Percentiles rank a stretch among this genome's conserved stretches.
Conservation (phyloP, 2,797 vertebrate genomes). For the Anabas testudineus region DNA sequence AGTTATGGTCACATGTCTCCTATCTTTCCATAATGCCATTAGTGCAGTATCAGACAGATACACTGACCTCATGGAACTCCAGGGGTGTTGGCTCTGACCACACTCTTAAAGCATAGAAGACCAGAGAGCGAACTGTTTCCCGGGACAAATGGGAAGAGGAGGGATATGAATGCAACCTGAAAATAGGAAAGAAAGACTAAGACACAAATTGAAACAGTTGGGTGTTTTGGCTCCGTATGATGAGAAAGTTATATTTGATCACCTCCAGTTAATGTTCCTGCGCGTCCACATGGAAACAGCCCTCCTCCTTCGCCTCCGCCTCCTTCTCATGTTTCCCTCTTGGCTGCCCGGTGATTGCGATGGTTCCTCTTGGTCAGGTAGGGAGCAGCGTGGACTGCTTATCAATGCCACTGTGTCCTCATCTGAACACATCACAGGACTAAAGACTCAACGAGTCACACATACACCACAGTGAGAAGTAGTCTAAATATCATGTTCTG, state of each 20-base stretch:
- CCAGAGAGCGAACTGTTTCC: slow-evolving; percentile 80
- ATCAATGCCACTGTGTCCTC: slow-evolving; percentile 80
- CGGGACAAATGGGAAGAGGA: slow-evolving; percentile 72
- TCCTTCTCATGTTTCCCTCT: slow-evolving; percentile 57
- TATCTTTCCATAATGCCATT: neutral
- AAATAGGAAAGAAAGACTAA: neutral
- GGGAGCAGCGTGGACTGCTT: slow-evolving; percentile 81
- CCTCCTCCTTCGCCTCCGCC: slow-evolving; percentile 64
- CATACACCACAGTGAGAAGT: no score
- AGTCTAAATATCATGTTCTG: neutral
- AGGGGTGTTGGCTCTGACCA: slow-evolving; percentile 82
- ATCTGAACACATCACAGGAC: slow-evolving; percentile 62
- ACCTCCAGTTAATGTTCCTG: slow-evolving; percentile 86
- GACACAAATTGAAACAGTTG: neutral
- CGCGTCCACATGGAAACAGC: slow-evolving; percentile 71
- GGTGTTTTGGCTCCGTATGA: no score
- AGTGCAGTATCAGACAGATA: slow-evolving; percentile 3
- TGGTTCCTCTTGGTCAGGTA: slow-evolving; percentile 75
- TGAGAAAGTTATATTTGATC: neutral
- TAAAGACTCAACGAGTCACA: neutral
- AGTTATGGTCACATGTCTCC: neutral
- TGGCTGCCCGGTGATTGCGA: neutral
- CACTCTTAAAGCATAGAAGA: slow-evolving; percentile 83
- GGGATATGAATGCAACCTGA: slow-evolving; percentile 80
- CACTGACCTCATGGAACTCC: slow-evolving; percentile 81